phyloP scores from a whole-genome alignment of 2,888 invertebrate species.

The Azorinus chamasolen region DNA sequence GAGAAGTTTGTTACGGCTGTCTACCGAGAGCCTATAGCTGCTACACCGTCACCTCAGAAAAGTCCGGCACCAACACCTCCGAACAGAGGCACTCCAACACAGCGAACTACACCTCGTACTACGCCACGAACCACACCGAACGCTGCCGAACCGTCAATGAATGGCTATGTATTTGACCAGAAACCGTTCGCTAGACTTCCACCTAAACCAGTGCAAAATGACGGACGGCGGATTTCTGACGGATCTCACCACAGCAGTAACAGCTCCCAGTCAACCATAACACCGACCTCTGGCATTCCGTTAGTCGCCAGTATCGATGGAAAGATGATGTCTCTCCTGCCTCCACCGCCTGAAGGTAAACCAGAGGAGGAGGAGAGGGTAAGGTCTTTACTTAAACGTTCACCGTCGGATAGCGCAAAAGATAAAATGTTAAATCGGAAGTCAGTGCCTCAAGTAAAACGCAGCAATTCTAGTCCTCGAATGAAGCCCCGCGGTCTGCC shows the following conservation, averaged over 20 bases:
- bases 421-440: slow-evolving; percentile 55
- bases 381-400: slow-evolving; percentile 49
- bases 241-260: slow-evolving; percentile 75
- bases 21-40: slow-evolving; percentile 78
- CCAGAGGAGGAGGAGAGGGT: slow-evolving; percentile 36
- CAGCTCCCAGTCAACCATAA: slow-evolving; percentile 78
- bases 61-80: slow-evolving; percentile 62
- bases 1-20: slow-evolving; percentile 80
- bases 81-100: slow-evolving; percentile 18
- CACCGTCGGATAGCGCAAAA: slow-evolving; percentile 65
- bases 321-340: slow-evolving; percentile 79
- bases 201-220: slow-evolving; percentile 60
- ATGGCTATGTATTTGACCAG: not conserved
- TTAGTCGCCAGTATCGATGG: slow-evolving; percentile 81
- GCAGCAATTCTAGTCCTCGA: slow-evolving; percentile 73
- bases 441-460: slow-evolving; percentile 61
- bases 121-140: slow-evolving; percentile 35
- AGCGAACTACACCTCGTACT: slow-evolving; percentile 12
- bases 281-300: slow-evolving; percentile 74
- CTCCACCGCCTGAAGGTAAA: slow-evolving; percentile 57
- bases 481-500: slow-evolving; percentile 49
- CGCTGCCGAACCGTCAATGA: not conserved
- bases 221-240: slow-evolving; percentile 70
- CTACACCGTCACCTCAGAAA: slow-evolving; percentile 58
- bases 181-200: slow-evolving; percentile 55